Percentiles rank a stretch among this genome's conserved stretches.
These are phyloP conservation scores for Hypolimnas misippus DNA, from an alignment of 2,888 invertebrate species.

Conservation along the genomic window DNA sequence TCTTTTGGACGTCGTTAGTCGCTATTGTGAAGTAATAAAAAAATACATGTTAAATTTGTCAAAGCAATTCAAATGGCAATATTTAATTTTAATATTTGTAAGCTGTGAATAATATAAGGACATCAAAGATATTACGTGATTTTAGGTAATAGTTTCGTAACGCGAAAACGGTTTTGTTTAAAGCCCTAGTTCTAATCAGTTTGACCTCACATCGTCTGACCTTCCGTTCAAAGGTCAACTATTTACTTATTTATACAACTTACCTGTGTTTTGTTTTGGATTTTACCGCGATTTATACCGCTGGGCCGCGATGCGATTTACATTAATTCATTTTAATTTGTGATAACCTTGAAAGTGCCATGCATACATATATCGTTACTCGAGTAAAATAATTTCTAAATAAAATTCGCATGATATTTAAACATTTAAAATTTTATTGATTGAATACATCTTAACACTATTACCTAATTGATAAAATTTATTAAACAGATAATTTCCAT, in stretches of 20 bases:
- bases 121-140: constrained; percentile 26
- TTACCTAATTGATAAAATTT: too few species aligned
- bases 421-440: neutral
- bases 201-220: constrained; percentile 59
- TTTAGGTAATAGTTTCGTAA: constrained; percentile 27
- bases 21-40: too few species aligned
- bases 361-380: neutral
- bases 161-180: constrained; percentile 46
- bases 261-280: constrained; percentile 22
- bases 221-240: constrained; percentile 54
- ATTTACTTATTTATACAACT: constrained; percentile 44
- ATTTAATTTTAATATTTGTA: neutral
- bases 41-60: too few species aligned
- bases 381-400: neutral
- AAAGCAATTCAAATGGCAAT: too few species aligned
- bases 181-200: constrained; percentile 49
- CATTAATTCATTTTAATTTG: constrained; percentile 5
- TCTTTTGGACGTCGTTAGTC: too few species aligned
- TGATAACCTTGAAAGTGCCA: neutral
- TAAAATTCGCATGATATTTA: neutral
- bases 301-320: neutral
- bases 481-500: too few species aligned
- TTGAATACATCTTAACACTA: too few species aligned
- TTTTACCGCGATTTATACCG: constrained; percentile 23
- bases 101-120: neutral